These are phyloP conservation scores for Amphiprion clarkii DNA, from an alignment of 2,797 vertebrate species.

Conservation along the genomic window DNA sequence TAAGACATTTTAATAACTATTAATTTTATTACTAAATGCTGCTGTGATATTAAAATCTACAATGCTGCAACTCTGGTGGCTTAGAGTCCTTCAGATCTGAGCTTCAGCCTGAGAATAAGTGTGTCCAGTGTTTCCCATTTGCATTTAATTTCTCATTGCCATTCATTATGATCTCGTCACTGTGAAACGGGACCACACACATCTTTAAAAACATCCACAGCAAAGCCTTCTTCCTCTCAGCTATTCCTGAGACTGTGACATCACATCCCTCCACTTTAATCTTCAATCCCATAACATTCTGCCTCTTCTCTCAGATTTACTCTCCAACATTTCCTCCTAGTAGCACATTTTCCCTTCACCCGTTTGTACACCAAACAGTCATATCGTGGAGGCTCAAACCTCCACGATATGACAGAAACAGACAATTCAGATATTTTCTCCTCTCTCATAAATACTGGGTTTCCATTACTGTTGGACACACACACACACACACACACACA, in stretches of 20 bases:
- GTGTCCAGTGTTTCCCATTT: conserved; percentile 6
- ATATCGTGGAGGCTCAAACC: conserved; percentile 36
- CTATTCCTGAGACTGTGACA: conserved; percentile 7
- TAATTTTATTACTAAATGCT: not conserved
- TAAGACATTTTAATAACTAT: conserved; percentile 1
- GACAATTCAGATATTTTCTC: conserved; percentile 72
- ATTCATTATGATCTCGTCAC: conserved; percentile 44
- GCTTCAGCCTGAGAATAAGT: not conserved
- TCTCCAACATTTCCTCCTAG: conserved; percentile 8
- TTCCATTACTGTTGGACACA: conserved; percentile 79
- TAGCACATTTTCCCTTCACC: not conserved
- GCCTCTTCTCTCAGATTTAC: conserved; percentile 9
- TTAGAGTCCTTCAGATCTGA: not conserved
- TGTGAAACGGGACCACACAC: conserved; percentile 50
- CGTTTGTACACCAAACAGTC: conserved; percentile 10
- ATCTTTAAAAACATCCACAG: not conserved
- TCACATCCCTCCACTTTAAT: conserved; percentile 13
- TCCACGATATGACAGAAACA: conserved; percentile 57
- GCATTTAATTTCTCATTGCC: conserved; percentile 21
- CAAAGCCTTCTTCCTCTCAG: not conserved
- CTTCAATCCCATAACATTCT: conserved; percentile 12
- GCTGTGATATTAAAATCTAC: not conserved
- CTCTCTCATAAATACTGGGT: conserved; percentile 80
- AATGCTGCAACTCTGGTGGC: not conserved
- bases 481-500: conserved; percentile 54